These are phyloP conservation scores for Leucoraja erinaceus DNA, from an alignment of 2,113 vertebrate genomes.

Conservation along the genomic window DNA sequence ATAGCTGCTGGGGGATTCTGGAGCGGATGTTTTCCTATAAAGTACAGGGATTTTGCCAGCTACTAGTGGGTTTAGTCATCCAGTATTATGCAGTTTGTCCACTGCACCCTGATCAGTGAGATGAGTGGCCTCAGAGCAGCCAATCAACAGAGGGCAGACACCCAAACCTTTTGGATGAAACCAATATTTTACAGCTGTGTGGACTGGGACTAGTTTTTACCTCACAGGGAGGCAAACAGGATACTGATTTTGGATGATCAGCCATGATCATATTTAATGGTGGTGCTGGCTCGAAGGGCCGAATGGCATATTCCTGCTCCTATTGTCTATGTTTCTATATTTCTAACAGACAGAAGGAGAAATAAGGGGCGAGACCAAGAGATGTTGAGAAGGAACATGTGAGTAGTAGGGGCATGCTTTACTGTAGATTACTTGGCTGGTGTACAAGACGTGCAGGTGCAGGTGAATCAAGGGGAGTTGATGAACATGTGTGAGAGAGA, in stretches of 20 bases:
- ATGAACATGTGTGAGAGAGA: too few relatives aligned
- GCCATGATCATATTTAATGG: too few relatives aligned
- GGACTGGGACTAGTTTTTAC: not conserved
- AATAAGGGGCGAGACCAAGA: not conserved
- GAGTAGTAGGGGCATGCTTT: too few relatives aligned
- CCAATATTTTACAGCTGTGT: not conserved
- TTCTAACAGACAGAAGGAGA: not conserved
- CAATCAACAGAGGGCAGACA: not conserved
- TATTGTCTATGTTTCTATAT: too few relatives aligned
- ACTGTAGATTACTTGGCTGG: too few relatives aligned
- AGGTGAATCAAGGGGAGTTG: too few relatives aligned
- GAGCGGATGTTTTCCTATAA: not conserved
- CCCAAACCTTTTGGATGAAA: not conserved
- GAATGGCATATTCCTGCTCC: too few relatives aligned
- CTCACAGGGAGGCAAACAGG: not conserved
- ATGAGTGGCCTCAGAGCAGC: not conserved
- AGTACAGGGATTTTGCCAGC: not conserved
- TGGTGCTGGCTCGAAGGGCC: too few relatives aligned
- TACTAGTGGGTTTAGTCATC: not conserved
- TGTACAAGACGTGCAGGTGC: too few relatives aligned
- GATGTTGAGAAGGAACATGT: too few relatives aligned
- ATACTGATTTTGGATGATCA: too few relatives aligned
- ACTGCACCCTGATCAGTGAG: not conserved
- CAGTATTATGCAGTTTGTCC: not conserved
- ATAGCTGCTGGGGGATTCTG: not conserved